Conservation (phyloP, 1,140 invertebrate genomes). For the Rhyacophila brunnea region DNA sequence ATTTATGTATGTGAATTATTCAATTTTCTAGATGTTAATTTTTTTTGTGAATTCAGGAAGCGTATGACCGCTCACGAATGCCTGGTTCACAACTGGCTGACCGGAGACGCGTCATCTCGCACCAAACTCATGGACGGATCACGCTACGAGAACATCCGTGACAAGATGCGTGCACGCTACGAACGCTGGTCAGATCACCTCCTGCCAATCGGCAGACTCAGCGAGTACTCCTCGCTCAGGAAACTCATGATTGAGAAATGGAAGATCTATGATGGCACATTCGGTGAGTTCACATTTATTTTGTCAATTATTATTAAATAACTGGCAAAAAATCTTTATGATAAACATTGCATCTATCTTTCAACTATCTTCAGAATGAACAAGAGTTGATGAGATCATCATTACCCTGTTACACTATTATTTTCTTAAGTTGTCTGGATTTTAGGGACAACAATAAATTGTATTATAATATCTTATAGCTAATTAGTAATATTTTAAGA, state of each 20-base stretch:
- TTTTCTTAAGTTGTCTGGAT: no score
- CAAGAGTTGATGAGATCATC: no score
- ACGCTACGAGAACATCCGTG: conserved; percentile 82
- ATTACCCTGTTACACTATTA: no score
- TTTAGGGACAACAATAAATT: no score
- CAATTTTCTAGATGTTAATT: no score
- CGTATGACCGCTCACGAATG: conserved; percentile 98
- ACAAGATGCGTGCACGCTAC: conserved; percentile 82
- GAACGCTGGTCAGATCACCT: conserved; percentile 86
- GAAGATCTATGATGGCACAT: conserved; percentile 92
- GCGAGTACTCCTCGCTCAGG: conserved; percentile 95
- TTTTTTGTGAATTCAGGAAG: conserved; percentile 78
- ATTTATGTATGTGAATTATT: no score
- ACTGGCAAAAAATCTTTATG: no score
- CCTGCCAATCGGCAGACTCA: conserved; percentile 91
- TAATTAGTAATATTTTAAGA: no score
- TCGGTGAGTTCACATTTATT: conserved; percentile 62
- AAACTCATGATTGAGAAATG: conserved; percentile 96
- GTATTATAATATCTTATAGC: no score
- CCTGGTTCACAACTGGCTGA: conserved; percentile 91
- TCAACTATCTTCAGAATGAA: no score
- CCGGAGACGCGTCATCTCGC: conserved; percentile 73
- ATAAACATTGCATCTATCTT: no score
- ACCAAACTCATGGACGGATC: conserved; percentile 77
- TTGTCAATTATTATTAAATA: no score